Conservation (phyloP, 53 echinoderm and acorn worm species). For the Holothuria scabra region DNA sequence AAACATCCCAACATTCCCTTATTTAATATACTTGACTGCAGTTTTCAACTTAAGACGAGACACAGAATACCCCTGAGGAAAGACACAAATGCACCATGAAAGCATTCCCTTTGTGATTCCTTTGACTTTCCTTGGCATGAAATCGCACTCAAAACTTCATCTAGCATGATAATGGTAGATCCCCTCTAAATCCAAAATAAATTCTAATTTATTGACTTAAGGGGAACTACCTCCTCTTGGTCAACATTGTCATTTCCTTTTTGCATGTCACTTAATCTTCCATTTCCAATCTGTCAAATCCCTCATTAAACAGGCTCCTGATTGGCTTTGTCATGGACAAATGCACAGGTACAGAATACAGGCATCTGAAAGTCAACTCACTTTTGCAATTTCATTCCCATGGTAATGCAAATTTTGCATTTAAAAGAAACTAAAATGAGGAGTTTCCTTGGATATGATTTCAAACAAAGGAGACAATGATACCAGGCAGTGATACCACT, state of each 20-base stretch:
- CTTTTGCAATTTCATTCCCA: too few species aligned
- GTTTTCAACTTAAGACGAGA: background rate
- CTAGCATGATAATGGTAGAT: background rate
- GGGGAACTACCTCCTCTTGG: background rate
- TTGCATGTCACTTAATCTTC: slow-evolving; percentile 14
- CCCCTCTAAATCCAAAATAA: slow-evolving; percentile 16
- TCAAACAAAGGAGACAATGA: too few species aligned
- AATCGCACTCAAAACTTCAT: background rate
- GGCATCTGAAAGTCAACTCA: too few species aligned
- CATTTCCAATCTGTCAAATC: background rate
- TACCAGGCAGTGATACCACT: too few species aligned
- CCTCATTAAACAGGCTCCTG: too few species aligned
- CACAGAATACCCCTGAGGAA: background rate
- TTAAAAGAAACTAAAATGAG: too few species aligned
- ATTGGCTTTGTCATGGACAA: too few species aligned
- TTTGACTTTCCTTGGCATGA: background rate
- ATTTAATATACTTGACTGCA: background rate
- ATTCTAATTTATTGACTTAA: slow-evolving; percentile 16
- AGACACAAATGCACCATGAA: background rate
- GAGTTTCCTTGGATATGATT: too few species aligned
- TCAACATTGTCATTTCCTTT: background rate
- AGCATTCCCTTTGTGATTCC: background rate
- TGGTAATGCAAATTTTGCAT: too few species aligned
- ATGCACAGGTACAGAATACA: too few species aligned
- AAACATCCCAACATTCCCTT: background rate